phyloP scores from a whole-genome alignment of 2,113 vertebrate genomes.

The Anarhynchus alexandrinus region DNA sequence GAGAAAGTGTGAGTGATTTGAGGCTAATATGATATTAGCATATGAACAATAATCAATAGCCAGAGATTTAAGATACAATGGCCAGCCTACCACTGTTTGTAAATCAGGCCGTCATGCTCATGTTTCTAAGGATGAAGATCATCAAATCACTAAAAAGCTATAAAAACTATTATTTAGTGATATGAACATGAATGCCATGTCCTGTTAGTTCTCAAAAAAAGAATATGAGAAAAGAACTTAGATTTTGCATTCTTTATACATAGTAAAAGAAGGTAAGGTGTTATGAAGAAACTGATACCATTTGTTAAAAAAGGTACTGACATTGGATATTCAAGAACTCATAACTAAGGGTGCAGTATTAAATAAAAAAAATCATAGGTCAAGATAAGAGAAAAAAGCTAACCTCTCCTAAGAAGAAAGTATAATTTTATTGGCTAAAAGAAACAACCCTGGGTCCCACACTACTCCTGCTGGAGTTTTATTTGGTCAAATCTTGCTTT shows the following conservation, averaged over 20 bases:
- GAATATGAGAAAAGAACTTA: background rate
- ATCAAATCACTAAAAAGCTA: background rate
- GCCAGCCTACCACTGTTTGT: too few species aligned
- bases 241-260: background rate
- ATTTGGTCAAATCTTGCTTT: background rate
- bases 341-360: background rate
- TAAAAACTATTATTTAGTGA: background rate
- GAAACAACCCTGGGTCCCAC: background rate
- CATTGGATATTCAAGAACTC: background rate
- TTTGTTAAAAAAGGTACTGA: background rate
- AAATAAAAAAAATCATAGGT: background rate
- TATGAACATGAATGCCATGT: background rate
- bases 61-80: background rate
- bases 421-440: background rate
- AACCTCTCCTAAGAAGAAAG: background rate
- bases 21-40: background rate
- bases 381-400: background rate
- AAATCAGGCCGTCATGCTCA: background rate
- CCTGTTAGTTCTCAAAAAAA: background rate
- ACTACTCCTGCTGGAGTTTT: background rate
- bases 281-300: background rate
- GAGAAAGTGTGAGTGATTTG: background rate
- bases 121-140: background rate
- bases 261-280: background rate
- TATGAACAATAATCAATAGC: background rate